phyloP scores from a whole-genome alignment of 2,888 invertebrate species.

The Maniola hyperantus region DNA sequence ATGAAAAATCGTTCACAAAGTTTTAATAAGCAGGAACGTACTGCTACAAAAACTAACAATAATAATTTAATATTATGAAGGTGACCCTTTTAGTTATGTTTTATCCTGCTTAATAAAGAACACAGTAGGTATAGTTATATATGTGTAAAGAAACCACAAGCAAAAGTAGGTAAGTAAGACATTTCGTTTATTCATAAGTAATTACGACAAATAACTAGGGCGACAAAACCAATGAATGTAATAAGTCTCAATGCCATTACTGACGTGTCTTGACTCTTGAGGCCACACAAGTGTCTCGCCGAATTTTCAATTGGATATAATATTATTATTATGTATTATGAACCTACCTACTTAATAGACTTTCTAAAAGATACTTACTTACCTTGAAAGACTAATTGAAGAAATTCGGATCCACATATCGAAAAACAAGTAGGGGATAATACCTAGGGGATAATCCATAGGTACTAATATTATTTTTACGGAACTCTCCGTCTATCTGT shows the following conservation, averaged over 20 bases:
- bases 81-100: no score
- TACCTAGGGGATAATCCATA: no score
- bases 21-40: neutral
- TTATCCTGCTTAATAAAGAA: no score
- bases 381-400: constrained; percentile 4
- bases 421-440: neutral
- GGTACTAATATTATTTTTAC: no score
- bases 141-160: neutral
- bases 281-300: constrained; percentile 68
- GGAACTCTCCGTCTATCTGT: no score
- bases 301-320: constrained; percentile 69
- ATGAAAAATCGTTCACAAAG: neutral
- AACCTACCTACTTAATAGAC: constrained; percentile 21
- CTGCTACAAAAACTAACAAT: no score
- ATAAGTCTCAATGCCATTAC: constrained; percentile 61
- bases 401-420: neutral
- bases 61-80: no score
- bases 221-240: constrained; percentile 58
- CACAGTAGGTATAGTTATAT: no score
- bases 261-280: constrained; percentile 67
- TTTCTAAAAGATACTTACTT: constrained; percentile 12
- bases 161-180: neutral
- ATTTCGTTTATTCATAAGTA: constrained; percentile 11
- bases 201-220: constrained; percentile 23
- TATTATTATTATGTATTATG: no score